Conservation (phyloP, 2,888 invertebrate genomes). For the Eudasyphora cyanicolor region DNA sequence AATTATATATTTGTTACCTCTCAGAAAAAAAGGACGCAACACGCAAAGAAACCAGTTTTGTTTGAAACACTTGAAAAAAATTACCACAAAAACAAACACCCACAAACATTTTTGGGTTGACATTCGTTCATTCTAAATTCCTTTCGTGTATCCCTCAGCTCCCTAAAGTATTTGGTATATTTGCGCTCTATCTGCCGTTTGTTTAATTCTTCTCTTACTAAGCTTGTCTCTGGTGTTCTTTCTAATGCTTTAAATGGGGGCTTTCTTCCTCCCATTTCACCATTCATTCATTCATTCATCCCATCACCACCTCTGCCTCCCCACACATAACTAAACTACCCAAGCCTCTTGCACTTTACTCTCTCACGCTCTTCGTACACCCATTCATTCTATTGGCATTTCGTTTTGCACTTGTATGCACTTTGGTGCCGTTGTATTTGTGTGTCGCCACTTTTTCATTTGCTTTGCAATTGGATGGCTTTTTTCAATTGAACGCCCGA, state of each 20-base stretch:
- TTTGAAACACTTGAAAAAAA: constrained; percentile 40
- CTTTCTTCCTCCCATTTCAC: constrained; percentile 41
- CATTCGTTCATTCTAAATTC: neutral
- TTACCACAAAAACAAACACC: neutral
- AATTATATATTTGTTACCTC: constrained; percentile 31
- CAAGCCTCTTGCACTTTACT: neutral
- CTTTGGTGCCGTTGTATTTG: neutral
- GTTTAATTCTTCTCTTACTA: neutral
- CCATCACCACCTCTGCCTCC: neutral
- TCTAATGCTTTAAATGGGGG: constrained; percentile 35
- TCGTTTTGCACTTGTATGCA: constrained; percentile 9
- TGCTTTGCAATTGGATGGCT: constrained; percentile 38
- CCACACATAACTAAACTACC: neutral
- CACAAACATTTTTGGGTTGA: neutral
- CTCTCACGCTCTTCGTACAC: neutral
- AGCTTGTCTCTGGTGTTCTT: neutral
- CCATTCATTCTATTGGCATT: constrained; percentile 6
- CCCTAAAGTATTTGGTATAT: too few species aligned
- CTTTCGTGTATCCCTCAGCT: neutral
- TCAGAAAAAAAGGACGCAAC: constrained; percentile 59
- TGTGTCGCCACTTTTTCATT: constrained; percentile 25
- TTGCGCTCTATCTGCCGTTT: too few species aligned
- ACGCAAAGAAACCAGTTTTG: constrained; percentile 65
- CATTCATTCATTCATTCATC: constrained; percentile 23
- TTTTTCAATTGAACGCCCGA: constrained; percentile 9